Percentiles rank a stretch among this genome's conserved stretches.
phyloP scores from a whole-genome alignment of 2,113 vertebrate species.

The Zapus hudsonius region DNA sequence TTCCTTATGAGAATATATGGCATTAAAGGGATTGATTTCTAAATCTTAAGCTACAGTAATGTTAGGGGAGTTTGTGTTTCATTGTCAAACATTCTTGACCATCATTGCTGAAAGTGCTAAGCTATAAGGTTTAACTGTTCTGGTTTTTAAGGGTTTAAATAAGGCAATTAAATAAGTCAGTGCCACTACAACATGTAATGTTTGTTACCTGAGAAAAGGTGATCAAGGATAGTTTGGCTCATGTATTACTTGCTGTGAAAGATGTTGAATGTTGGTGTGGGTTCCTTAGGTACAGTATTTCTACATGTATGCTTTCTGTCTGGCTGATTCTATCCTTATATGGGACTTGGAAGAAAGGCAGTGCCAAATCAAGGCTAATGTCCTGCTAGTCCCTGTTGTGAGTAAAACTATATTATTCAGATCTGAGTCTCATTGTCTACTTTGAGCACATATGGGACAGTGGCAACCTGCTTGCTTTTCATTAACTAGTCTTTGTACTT shows the following conservation, averaged over 20 bases:
- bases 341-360: background rate
- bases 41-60: background rate
- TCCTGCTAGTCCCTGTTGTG: background rate
- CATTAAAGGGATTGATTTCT: background rate
- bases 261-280: background rate
- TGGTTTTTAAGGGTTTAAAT: background rate
- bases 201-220: background rate
- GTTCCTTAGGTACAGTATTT: background rate
- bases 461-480: background rate
- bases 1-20: background rate
- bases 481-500: background rate
- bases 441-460: background rate
- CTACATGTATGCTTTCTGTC: background rate
- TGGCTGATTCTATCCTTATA: background rate
- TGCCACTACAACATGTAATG: background rate
- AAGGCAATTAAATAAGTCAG: background rate
- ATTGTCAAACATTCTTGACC: background rate
- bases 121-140: background rate
- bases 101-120: background rate
- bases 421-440: background rate
- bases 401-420: background rate
- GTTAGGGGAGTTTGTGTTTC: background rate
- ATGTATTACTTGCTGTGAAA: background rate
- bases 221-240: background rate
- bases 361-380: background rate